Conservation (phyloP, 2,888 invertebrate genomes). For the Tenthredo distinguenda region DNA sequence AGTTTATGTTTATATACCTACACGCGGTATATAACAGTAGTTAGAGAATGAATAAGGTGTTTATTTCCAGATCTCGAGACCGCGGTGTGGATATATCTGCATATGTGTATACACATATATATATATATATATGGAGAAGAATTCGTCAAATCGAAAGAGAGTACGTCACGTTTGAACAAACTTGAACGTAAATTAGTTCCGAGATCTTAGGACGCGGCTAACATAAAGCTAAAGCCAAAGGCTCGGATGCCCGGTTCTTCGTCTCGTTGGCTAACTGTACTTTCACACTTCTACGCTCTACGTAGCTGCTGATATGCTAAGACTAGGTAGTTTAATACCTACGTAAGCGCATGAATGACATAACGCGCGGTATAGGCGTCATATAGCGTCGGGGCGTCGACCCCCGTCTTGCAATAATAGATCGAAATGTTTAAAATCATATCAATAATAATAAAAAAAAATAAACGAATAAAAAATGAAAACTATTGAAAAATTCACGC, state of each 20-base stretch:
- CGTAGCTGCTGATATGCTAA: slow-evolving; percentile 11
- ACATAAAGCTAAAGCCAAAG: background rate
- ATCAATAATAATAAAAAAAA: background rate
- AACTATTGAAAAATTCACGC: no score
- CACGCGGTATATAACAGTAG: background rate
- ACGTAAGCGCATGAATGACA: slow-evolving; percentile 74
- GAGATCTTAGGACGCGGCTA: background rate
- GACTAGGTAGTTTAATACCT: slow-evolving; percentile 55
- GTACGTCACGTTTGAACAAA: background rate
- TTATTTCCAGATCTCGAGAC: slow-evolving; percentile 1
- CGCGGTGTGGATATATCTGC: no score
- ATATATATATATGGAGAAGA: background rate
- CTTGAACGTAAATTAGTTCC: background rate
- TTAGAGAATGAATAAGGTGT: background rate
- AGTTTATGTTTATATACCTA: background rate
- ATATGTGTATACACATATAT: no score
- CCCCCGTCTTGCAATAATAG: slow-evolving; percentile 61
- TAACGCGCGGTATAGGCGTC: slow-evolving; percentile 68
- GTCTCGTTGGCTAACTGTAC: slow-evolving; percentile 70
- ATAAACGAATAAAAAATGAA: background rate
- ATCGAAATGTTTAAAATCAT: background rate
- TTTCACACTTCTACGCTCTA: slow-evolving; percentile 66
- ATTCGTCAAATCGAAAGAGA: background rate
- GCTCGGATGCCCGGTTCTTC: background rate
- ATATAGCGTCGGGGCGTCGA: slow-evolving; percentile 70